Conservation (phyloP, 1,140 invertebrate genomes). For the Temnothorax nylanderi region DNA sequence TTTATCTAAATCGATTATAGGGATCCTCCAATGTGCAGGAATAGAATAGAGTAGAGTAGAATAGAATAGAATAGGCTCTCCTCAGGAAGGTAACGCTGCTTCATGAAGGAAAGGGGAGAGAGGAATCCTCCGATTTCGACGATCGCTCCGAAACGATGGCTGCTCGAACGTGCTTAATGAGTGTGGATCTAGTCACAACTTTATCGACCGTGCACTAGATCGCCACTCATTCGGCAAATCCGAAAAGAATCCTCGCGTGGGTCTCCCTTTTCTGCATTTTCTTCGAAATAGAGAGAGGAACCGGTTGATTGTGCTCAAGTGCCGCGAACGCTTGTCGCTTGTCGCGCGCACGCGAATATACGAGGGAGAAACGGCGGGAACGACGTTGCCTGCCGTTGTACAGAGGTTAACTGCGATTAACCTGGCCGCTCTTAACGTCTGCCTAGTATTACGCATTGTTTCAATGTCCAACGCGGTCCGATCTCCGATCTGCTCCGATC, state of each 20-base stretch:
- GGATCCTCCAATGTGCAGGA: not conserved
- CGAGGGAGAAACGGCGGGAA: not conserved
- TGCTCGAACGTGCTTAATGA: conserved; percentile 88
- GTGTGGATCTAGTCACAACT: conserved; percentile 95
- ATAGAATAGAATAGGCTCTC: not conserved
- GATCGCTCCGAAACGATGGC: not conserved
- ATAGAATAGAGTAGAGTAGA: too few relatives aligned
- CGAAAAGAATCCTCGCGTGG: conserved; percentile 32
- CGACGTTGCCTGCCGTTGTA: conserved; percentile 3
- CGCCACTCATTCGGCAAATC: conserved; percentile 88
- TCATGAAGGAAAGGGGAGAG: not conserved
- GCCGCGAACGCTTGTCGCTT: not conserved
- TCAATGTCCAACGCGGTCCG: conserved; percentile 68
- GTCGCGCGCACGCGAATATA: not conserved
- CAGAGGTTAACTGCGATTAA: conserved; percentile 79
- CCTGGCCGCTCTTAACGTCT: conserved; percentile 67
- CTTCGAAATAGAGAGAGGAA: not conserved
- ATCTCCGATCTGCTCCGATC: not conserved
- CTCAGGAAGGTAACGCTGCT: not conserved
- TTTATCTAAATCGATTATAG: not conserved
- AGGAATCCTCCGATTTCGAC: not conserved
- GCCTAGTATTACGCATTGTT: conserved; percentile 72
- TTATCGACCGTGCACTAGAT: conserved; percentile 89
- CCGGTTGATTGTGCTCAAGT: not conserved
- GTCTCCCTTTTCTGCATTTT: not conserved